phyloP scores from a whole-genome alignment of 1,140 invertebrate species.

The Ceratosolen fusciceps region DNA sequence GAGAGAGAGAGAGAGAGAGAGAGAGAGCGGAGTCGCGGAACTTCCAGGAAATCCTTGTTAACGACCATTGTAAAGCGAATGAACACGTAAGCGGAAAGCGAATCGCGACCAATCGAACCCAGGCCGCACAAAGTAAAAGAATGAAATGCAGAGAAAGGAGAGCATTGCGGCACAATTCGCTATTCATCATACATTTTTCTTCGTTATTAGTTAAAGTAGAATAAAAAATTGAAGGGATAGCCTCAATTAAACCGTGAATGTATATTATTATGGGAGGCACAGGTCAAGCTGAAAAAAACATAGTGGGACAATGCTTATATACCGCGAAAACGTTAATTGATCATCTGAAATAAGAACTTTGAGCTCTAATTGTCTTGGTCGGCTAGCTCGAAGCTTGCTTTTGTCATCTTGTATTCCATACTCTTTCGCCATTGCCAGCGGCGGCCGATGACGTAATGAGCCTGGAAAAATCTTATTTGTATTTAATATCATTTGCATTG shows the following conservation, averaged over 20 bases:
- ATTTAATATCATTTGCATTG: not conserved
- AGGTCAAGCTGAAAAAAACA: constrained; percentile 49
- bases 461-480: constrained; percentile 8
- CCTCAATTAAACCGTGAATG: constrained; percentile 47
- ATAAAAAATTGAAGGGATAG: constrained; percentile 29
- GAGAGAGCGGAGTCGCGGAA: constrained; percentile 12
- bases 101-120: constrained; percentile 49
- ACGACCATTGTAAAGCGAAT: constrained; percentile 50
- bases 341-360: constrained; percentile 39
- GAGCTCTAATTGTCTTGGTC: constrained; percentile 46
- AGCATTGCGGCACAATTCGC: constrained; percentile 43
- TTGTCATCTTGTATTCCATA: constrained; percentile 32
- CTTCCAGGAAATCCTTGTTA: constrained; percentile 52
- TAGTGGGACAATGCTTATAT: constrained; percentile 47
- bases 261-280: constrained; percentile 47
- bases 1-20: not conserved
- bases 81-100: constrained; percentile 50
- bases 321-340: constrained; percentile 49
- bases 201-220: constrained; percentile 47
- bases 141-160: constrained; percentile 27
- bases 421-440: not conserved
- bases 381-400: not conserved
- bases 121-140: constrained; percentile 8
- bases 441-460: constrained; percentile 2
- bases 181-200: constrained; percentile 51